Base-by-base conservation (phyloP, 2,113 vertebrate species). In the Pachypanchax playfairii region DNA sequence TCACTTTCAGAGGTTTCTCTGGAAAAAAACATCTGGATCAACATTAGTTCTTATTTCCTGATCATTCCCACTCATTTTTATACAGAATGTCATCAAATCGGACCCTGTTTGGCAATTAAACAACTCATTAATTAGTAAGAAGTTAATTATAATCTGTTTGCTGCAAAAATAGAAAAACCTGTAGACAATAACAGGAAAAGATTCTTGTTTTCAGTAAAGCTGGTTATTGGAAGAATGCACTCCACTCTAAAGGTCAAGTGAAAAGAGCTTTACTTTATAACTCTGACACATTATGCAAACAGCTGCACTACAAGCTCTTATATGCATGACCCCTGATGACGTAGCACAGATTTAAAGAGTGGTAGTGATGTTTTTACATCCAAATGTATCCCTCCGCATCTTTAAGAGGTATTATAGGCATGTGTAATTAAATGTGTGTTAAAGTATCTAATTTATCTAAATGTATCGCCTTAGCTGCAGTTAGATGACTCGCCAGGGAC, bases 401-500 rank as follows among this genome's bases (percentile, higher is more conserved):
- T 76, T 65, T 49, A 70, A 21, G 43, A 57, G 38, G 41, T 51
- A 39, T 67, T 69, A 59, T 17, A 43, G 10, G 4, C 2, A 10
- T 36, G 53, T 73, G 54, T 49, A 57, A 82, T 79, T 75, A 80
- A 77, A 61, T 65, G 42, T 59, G 26, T 25, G 35, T 68, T 67
- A 66, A 83, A 84, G 70, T 54, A 72, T 80, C 69, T 82, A 77
- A 85, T 83, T 73, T 49, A 65, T 4, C 14, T 10, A 24, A 66
- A 69, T 62, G 73, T 76, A 69, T 79, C 38, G 39, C 33, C 43
- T 13, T 24, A 42, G 21, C 26, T 46, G 59, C 52, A 26, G 64
- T 57, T 41, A 28, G 35, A 68, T 54, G 36, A 69, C 36, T 44
- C 49, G 10, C 46, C 46, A 36, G 33, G 44, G 38, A 48, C 17